Base-by-base conservation (phyloP, 2,113 vertebrate genomes). In the Pollachius pollachius region DNA sequence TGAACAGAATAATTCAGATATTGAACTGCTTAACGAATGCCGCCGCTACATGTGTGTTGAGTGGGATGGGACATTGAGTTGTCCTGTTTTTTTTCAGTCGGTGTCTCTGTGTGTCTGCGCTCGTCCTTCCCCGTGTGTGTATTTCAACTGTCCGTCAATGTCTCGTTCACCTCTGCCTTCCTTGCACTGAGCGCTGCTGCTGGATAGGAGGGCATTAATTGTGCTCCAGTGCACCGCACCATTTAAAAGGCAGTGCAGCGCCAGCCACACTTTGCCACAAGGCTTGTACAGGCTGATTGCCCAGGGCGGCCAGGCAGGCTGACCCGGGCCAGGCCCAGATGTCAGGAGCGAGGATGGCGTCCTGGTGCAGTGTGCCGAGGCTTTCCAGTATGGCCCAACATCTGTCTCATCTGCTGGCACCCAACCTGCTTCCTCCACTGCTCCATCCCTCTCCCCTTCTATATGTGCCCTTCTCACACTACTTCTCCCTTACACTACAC, bases 371-470 rank as follows among this genome's bases (percentile, higher is more conserved):
- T 93, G 93, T 87, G 92, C 93, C 71, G 87, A 91, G 90, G 92
- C 92, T 86, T 91, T 94, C 90, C 96, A 95, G 95, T 95, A 94
- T 96, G 95, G 93, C 88, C 84, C 76, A 94, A 96, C 96, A 97
- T 95, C 95, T 97, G 96, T 92, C 94, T 94, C 92, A 90, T 94
- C 96, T 96, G 94, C 95, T 95, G 96, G 91, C 95, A 34, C 78
- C 83, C 91, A 91, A 87, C 74, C 81, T 76, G 74, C 81, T 61
- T 76, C 81, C 60, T 71, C 19, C 4, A 54, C 62, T 72, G 72
- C 64, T 69, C 74, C 11, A 62, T 69, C 76, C 72, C 74, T 66
- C 52, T 52, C 68, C 34, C 48, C 56, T 23, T 25, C 13, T 72
- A 66, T 54, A 64, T 69, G 41, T 68, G 62, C n/a, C 59, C 64